A percentile compares a stretch with the other conserved stretches of the same genome.
Conservation (phyloP, 2,888 invertebrate genomes). For the Phoronis australis region DNA sequence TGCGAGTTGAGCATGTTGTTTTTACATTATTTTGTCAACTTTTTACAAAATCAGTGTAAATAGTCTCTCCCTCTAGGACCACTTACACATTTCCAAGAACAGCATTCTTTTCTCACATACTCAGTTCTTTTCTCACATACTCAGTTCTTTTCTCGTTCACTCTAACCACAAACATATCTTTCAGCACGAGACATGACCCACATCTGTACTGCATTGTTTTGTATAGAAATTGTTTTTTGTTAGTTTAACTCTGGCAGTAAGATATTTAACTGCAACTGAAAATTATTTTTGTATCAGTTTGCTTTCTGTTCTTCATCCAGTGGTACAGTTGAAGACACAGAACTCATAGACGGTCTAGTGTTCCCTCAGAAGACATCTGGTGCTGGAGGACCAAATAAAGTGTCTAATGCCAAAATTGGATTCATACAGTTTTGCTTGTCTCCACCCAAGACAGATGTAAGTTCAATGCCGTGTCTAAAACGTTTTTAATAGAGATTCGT, state of each 20-base stretch:
- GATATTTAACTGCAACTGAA: neutral
- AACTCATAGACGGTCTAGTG: conserved; percentile 90
- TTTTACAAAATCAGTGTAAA: neutral
- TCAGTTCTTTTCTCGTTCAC: too few species aligned
- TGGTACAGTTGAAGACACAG: conserved; percentile 95
- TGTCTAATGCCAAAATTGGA: conserved; percentile 97
- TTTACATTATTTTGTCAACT: neutral
- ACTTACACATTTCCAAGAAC: too few species aligned
- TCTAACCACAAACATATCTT: too few species aligned
- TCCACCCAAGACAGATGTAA: conserved; percentile 90
- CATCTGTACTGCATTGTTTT: too few species aligned
- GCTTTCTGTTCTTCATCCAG: too few species aligned
- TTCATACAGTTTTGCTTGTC: conserved; percentile 99
- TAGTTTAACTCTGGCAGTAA: neutral
- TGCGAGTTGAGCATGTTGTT: neutral
- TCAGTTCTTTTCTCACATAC: too few species aligned
- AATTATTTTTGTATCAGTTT: neutral
- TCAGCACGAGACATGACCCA: too few species aligned
- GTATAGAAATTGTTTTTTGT: too few species aligned
- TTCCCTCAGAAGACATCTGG: conserved; percentile 82
- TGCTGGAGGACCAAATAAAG: conserved; percentile 81
- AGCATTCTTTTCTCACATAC: too few species aligned
- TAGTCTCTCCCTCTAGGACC: too few species aligned
- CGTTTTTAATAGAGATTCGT: too few species aligned
- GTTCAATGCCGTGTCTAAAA: too few species aligned